phyloP scores from a whole-genome alignment of 2,888 invertebrate species.

The Eubasilissa splendida region DNA sequence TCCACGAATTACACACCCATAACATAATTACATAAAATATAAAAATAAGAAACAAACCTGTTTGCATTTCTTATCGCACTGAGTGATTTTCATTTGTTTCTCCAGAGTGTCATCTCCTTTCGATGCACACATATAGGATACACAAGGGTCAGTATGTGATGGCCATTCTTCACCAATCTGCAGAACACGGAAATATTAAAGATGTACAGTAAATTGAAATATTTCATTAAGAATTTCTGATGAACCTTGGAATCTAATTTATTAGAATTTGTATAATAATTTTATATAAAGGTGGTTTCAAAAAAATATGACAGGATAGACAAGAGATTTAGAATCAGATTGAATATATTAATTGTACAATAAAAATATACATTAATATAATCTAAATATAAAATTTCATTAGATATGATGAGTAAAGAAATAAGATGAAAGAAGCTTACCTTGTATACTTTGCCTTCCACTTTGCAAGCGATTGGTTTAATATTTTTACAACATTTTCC shows the following conservation, averaged over 20 bases:
- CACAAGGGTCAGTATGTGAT: conserved; percentile 72
- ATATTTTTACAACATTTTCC: conserved; percentile 74
- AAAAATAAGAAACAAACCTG: conserved; percentile 60
- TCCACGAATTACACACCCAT: too few species aligned
- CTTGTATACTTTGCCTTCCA: conserved; percentile 68
- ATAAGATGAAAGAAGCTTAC: conserved; percentile 60
- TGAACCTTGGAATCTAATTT: too few species aligned
- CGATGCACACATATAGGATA: conserved; percentile 69
- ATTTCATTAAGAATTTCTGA: background rate
- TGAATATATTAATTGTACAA: too few species aligned
- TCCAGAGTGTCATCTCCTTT: conserved; percentile 68
- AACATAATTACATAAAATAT: too few species aligned
- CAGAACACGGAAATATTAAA: background rate
- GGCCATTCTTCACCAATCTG: conserved; percentile 76
- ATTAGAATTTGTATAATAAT: too few species aligned
- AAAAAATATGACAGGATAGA: too few species aligned
- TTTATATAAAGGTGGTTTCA: too few species aligned
- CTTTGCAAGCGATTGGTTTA: conserved; percentile 73
- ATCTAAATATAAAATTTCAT: background rate
- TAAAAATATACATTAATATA: background rate
- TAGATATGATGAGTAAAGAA: background rate
- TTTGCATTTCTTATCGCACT: conserved; percentile 70
- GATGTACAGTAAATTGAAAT: background rate
- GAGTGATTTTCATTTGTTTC: conserved; percentile 71
- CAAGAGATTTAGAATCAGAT: too few species aligned